A percentile compares a stretch with the other conserved stretches of the same genome.
These are phyloP conservation scores for Gavia stellata DNA, from an alignment of 2,113 vertebrate species.

Conservation along the genomic window DNA sequence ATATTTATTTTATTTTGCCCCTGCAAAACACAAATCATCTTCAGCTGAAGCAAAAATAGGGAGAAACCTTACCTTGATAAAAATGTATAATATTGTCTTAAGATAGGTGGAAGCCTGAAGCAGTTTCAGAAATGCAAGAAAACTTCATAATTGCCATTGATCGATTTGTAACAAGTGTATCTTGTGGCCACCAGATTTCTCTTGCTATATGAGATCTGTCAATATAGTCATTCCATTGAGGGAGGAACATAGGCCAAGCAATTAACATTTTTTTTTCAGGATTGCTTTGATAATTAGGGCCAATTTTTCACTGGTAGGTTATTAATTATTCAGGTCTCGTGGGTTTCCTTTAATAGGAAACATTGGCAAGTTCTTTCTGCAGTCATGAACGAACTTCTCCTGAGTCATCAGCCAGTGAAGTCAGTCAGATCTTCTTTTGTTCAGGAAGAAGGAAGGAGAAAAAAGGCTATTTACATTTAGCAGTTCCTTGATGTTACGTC, in stretches of 20 bases:
- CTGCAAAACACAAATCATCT: neutral
- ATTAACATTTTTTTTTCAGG: constrained; percentile 26
- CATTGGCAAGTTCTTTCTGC: neutral
- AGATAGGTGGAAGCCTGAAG: neutral
- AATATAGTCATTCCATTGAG: constrained; percentile 39
- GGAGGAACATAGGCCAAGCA: constrained; percentile 43
- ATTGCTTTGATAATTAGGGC: constrained; percentile 47
- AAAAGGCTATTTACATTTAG: neutral
- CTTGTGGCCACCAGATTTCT: constrained; percentile 12
- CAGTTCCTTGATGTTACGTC: neutral
- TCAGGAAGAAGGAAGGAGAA: neutral
- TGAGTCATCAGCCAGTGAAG: neutral
- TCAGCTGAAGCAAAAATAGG: neutral
- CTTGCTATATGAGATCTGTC: constrained; percentile 22
- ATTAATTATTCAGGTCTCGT: constrained; percentile 60
- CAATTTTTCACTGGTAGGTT: constrained; percentile 40
- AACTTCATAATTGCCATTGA: constrained; percentile 55
- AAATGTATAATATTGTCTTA: neutral
- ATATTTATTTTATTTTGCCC: neutral
- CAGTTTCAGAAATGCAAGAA: constrained; percentile 25
- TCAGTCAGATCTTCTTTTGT: neutral
- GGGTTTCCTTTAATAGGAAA: constrained; percentile 3
- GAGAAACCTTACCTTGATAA: neutral
- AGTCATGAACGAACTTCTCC: neutral
- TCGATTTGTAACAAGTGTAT: constrained; percentile 34